phyloP scores from a whole-genome alignment of 2,888 invertebrate genomes.

The Agriopis marginaria region DNA sequence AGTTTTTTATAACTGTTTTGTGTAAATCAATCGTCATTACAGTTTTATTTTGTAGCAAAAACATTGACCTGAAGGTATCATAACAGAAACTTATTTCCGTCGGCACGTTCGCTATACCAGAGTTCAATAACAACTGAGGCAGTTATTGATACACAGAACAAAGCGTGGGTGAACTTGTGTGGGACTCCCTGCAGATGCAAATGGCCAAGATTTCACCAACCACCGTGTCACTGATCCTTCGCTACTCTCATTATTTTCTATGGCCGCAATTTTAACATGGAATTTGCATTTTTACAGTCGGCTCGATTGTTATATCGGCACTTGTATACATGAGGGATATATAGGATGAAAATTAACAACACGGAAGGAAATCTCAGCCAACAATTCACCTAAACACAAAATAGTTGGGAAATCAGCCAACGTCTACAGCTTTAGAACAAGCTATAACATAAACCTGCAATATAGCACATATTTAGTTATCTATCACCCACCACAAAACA shows the following conservation, averaged over 20 bases:
- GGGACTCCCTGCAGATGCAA: conserved; percentile 62
- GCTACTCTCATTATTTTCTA: conserved; percentile 57
- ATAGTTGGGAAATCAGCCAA: conserved; percentile 7
- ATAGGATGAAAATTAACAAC: conserved; percentile 14
- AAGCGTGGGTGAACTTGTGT: conserved; percentile 62
- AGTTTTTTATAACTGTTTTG: not conserved
- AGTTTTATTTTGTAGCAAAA: conserved; percentile 21
- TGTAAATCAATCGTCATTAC: conserved; percentile 33
- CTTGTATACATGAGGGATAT: not conserved
- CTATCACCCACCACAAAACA: not conserved
- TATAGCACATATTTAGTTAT: not conserved
- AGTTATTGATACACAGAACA: conserved; percentile 57
- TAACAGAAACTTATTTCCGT: conserved; percentile 41
- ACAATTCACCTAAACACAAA: not conserved
- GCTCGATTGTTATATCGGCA: conserved; percentile 38
- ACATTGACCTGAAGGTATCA: conserved; percentile 32
- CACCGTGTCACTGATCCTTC: conserved; percentile 48
- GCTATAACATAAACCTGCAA: not conserved
- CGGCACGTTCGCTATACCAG: conserved; percentile 42
- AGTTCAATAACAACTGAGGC: conserved; percentile 54
- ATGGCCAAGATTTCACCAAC: conserved; percentile 67
- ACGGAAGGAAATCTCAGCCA: conserved; percentile 13
- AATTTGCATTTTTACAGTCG: conserved; percentile 67
- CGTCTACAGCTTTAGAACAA: not conserved
- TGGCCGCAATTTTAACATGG: conserved; percentile 64